phyloP scores from a whole-genome alignment of 2,113 vertebrate species.

The Tenebrosternarchus preto region DNA sequence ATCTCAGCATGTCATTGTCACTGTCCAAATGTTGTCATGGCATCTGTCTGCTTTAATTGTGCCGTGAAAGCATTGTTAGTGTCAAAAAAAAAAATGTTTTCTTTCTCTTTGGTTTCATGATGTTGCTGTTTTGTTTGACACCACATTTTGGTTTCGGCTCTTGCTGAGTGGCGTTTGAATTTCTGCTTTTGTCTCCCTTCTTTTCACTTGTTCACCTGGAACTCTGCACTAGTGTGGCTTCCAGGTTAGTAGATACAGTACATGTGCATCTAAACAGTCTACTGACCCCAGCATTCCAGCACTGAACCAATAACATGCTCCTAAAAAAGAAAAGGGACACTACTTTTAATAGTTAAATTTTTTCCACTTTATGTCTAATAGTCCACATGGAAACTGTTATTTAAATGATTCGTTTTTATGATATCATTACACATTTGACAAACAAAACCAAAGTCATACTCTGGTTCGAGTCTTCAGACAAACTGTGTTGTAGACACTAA shows the following conservation, averaged over 20 bases:
- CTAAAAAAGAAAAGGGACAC: not conserved
- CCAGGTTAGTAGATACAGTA: conserved; percentile 88
- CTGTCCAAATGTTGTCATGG: conserved; percentile 19
- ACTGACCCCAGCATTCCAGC: not conserved
- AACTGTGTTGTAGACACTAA: not conserved
- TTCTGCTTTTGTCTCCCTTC: conserved; percentile 71
- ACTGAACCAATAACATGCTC: not conserved
- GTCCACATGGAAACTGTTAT: not conserved
- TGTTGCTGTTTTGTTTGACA: conserved; percentile 21
- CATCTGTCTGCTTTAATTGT: not conserved
- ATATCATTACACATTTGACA: not conserved
- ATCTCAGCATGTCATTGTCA: not conserved
- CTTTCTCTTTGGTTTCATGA: conserved; percentile 14
- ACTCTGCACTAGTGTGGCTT: conserved; percentile 87
- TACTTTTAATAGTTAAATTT: not conserved
- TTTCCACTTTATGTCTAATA: not conserved
- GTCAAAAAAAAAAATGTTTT: conserved; percentile 23
- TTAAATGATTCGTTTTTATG: conserved; percentile 1
- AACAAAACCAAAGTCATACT: not conserved
- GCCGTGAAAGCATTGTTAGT: conserved; percentile 15
- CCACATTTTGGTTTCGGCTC: conserved; percentile 37
- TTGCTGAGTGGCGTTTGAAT: conserved; percentile 41
- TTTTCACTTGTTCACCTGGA: conserved; percentile 83
- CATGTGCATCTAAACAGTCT: conserved; percentile 55
- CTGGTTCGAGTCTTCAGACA: not conserved